Percentiles rank a stretch among this genome's conserved stretches.
These are phyloP conservation scores for Drosophila nigritarsus DNA, from an alignment of 2,888 invertebrate genomes.

Conservation along the genomic window DNA sequence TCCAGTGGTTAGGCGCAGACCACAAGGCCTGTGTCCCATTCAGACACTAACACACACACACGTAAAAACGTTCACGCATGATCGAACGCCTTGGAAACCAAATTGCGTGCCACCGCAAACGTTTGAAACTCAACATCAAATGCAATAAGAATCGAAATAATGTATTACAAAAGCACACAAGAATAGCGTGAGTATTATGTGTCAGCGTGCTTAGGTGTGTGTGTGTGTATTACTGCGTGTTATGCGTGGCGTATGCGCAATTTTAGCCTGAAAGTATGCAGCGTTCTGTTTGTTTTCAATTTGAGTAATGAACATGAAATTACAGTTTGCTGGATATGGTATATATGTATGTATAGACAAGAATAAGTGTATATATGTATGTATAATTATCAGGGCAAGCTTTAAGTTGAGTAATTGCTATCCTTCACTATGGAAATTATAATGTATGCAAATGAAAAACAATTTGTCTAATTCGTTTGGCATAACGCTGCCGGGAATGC, in stretches of 20 bases:
- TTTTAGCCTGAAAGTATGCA: slow-evolving; percentile 72
- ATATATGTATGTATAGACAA: neutral
- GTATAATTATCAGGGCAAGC: neutral
- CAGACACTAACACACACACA: slow-evolving; percentile 13
- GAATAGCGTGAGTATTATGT: slow-evolving; percentile 2
- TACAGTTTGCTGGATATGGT: slow-evolving; percentile 6
- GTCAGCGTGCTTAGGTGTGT: neutral
- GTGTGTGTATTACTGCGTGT: slow-evolving; percentile 9
- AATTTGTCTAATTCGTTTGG: slow-evolving; percentile 41
- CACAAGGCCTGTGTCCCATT: slow-evolving; percentile 12
- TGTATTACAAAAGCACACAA: slow-evolving; percentile 15
- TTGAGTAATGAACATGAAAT: slow-evolving; percentile 62
- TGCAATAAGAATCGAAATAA: slow-evolving; percentile 61
- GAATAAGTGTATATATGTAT: neutral
- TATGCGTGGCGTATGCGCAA: slow-evolving; percentile 69
- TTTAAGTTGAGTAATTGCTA: slow-evolving; percentile 47
- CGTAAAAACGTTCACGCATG: slow-evolving; percentile 39
- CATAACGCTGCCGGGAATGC: neutral
- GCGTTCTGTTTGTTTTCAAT: slow-evolving; percentile 54
- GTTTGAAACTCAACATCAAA: slow-evolving; percentile 45
- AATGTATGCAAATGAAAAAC: slow-evolving; percentile 66
- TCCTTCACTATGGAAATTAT: slow-evolving; percentile 44
- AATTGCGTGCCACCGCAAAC: slow-evolving; percentile 52
- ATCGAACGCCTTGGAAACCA: slow-evolving; percentile 30
- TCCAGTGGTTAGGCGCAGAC: slow-evolving; percentile 1